Conservation (phyloP, 1,140 invertebrate species). For the Linepithema humile region DNA sequence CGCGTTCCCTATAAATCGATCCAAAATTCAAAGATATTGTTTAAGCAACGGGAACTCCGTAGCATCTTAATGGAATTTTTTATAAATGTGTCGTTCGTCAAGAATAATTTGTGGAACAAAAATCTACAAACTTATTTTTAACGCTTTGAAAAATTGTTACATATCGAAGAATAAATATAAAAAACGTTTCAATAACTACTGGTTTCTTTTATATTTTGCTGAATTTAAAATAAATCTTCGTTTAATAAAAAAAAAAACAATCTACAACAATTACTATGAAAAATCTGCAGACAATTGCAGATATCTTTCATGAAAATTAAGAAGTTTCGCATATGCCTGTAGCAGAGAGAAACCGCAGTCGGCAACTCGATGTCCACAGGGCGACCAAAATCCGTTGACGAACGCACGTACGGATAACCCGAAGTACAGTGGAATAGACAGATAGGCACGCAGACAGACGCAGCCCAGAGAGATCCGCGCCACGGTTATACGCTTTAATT, state of each 20-base stretch:
- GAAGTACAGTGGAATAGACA: slow-evolving; percentile 60
- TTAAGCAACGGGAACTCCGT: not conserved
- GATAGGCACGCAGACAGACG: slow-evolving; percentile 71
- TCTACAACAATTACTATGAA: not conserved
- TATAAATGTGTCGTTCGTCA: not conserved
- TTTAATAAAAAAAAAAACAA: slow-evolving; percentile 8
- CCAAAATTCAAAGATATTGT: not conserved
- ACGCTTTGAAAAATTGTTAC: not conserved
- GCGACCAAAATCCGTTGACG: slow-evolving; percentile 60
- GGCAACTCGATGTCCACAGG: slow-evolving; percentile 77
- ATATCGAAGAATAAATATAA: too few species aligned
- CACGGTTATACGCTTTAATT: slow-evolving; percentile 84
- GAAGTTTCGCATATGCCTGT: not conserved
- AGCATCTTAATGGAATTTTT: too few species aligned
- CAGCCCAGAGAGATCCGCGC: slow-evolving; percentile 74
- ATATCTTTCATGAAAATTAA: not conserved
- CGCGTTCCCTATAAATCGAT: slow-evolving; percentile 2
- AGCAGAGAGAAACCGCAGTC: slow-evolving; percentile 54
- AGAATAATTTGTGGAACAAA: too few species aligned
- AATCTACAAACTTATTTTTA: too few species aligned
- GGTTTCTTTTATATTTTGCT: too few species aligned
- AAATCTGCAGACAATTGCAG: not conserved
- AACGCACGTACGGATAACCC: slow-evolving; percentile 64
- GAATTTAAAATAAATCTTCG: not conserved
- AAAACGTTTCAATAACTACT: too few species aligned